Conservation (phyloP, 2,113 vertebrate species). For the Colistium nudipinnis region DNA sequence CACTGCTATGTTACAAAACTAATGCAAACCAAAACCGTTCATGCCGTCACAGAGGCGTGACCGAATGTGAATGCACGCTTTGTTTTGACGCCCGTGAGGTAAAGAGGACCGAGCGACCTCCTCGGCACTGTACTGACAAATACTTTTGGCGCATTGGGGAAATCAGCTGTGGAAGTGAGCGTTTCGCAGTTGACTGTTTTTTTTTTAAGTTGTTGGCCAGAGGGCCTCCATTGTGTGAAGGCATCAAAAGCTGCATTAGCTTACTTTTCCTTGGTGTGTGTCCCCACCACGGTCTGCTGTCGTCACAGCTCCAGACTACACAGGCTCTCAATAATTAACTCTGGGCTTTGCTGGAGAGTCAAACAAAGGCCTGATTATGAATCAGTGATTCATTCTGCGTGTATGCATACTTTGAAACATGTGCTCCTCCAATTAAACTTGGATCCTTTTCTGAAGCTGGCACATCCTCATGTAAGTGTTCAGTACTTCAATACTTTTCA, state of each 20-base stretch:
- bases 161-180: neutral
- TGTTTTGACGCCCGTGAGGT: constrained; percentile 57
- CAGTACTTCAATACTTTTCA: too few relatives aligned
- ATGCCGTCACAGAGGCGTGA: constrained; percentile 20
- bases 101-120: constrained; percentile 15
- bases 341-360: constrained; percentile 5
- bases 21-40: constrained; percentile 45
- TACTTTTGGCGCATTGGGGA: constrained; percentile 16
- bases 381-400: constrained; percentile 14
- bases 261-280: neutral
- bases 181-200: neutral
- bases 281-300: constrained; percentile 17
- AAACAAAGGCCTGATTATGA: constrained; percentile 19
- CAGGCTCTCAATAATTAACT: constrained; percentile 43
- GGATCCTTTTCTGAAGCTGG: too few relatives aligned
- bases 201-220: too few relatives aligned
- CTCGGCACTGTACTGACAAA: constrained; percentile 9
- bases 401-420: neutral
- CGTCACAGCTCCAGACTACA: constrained; percentile 20
- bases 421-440: neutral
- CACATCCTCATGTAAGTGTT: too few relatives aligned
- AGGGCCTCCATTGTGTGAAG: neutral
- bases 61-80: constrained; percentile 55
- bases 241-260: neutral
- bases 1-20: constrained; percentile 33